Evolutionary conservation across 2,797 vertebrate species (phyloP).

Genomic region (Peromyscus attwateri): DNA sequence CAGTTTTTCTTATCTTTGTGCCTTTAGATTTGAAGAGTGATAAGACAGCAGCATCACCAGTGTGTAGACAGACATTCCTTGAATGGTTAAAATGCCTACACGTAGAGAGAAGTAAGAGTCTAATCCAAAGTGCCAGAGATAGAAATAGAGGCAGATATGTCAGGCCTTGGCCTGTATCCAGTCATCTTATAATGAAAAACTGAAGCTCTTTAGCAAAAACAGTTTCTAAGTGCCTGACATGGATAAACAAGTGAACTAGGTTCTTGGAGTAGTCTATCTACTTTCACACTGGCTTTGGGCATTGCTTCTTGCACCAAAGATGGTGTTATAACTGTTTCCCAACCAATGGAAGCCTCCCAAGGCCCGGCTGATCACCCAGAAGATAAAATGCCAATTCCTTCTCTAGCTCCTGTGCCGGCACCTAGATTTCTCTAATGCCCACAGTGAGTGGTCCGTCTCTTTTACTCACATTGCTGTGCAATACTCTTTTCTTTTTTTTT

Average conservation of each 20-base stretch:
- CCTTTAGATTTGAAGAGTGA: not conserved
- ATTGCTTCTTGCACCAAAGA: not conserved
- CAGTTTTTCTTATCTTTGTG: not conserved
- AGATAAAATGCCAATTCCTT: not conserved
- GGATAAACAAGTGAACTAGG: not conserved
- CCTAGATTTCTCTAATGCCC: not conserved
- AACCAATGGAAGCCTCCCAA: not conserved
- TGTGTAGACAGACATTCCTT: not conserved
- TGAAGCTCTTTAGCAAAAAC: not conserved
- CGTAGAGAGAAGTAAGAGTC: not conserved
- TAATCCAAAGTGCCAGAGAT: not conserved
- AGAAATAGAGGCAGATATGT: not conserved
- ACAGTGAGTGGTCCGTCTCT: accelerated
- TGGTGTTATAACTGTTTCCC: not conserved
- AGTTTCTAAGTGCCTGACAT: not conserved
- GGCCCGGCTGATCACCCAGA: not conserved
- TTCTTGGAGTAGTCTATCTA: not conserved
- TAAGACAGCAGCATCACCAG: not conserved
- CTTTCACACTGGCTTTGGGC: not conserved
- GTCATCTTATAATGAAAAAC: not conserved
- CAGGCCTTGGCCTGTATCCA: not conserved
- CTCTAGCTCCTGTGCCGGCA: not conserved
- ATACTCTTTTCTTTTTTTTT: too few relatives aligned
- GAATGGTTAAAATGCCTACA: not conserved
- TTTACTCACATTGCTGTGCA: not conserved